Conservation (phyloP, 2,888 invertebrate species). For the Sepioteuthis lessoniana region DNA sequence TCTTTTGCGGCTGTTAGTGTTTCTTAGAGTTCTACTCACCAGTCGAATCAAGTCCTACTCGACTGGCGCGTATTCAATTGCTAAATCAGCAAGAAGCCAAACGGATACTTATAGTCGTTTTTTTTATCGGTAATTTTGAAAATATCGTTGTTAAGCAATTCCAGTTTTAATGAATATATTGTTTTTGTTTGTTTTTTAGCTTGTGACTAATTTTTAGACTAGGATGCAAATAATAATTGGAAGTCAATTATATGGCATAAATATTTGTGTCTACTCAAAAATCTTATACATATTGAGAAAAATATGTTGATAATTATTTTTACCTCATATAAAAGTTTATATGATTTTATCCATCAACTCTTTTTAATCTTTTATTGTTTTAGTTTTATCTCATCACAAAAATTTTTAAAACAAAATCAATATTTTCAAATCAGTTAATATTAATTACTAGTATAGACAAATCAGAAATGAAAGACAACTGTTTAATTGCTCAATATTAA, state of each 20-base stretch:
- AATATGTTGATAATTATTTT: no score
- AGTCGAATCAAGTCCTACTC: background rate
- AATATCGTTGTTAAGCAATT: background rate
- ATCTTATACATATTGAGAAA: background rate
- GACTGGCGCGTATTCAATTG: background rate
- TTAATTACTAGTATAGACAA: no score
- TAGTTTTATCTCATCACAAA: no score
- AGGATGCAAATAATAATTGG: background rate
- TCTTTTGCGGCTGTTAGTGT: background rate
- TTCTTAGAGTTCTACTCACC: background rate
- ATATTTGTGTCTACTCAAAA: background rate
- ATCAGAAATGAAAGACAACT: no score
- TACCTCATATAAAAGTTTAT: no score
- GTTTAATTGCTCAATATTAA: no score
- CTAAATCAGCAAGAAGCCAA: background rate
- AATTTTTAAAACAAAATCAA: no score
- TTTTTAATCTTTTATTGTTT: no score
- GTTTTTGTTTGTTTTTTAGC: background rate
- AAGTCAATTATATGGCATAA: background rate
- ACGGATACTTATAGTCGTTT: background rate
- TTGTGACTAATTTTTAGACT: background rate
- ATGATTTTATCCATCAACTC: no score
- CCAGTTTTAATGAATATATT: no score
- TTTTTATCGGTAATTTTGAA: background rate
- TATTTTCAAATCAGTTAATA: no score